Evolutionary conservation across 64 coral and sea anemone species (phyloP), one percentile per base, ranked within the genome.

Genomic region (Montipora capricornis): DNA sequence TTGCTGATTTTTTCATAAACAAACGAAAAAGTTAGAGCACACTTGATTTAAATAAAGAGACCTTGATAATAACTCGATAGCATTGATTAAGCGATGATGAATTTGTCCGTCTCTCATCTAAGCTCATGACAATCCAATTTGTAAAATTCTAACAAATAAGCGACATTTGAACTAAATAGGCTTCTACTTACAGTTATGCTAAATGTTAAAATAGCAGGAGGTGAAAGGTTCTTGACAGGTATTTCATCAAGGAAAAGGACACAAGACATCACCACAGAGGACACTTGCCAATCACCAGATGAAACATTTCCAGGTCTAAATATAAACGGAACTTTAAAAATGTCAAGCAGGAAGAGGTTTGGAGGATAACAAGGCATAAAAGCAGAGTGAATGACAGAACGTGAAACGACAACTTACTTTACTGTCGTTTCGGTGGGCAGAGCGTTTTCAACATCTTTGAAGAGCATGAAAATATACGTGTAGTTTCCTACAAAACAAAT

Each of bases 241-340:
- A 47, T 13, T 6, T 19, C 61, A 69, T 68, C 81, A 84, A 84
- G 15, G 44, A 47, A 9, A 6, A 84, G 59, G n/a, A 68, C 68
- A 19, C 81, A 84, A n/a, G 81, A 84, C 81, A 84, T 84, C 57
- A 84, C 37, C 19, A 9, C 2, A 9, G 81, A 84, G 5, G 81
- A 84, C 45, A 84, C 81, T 13, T 20, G 8, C 81, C 14, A 68
- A 37, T 84, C 10, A 84, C 16, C 57, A 84, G 11, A 19, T n/a
- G 44, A 45, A 8, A 66, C 26, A 19, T 26, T 66, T 57, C 53
- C 53, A 57, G 0, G 11, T 57, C 53, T 64, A 14, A 64, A 64
- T 14, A 16, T 4, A 15, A 64, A 64, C 11, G 3, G 14, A 64
- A 15, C 8, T 14, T 64, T 64, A 12, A 64, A 3, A 14, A 15